Evolutionary conservation across 2,888 invertebrate genomes (phyloP).

Genomic region (Agrochola lychnidis): DNA sequence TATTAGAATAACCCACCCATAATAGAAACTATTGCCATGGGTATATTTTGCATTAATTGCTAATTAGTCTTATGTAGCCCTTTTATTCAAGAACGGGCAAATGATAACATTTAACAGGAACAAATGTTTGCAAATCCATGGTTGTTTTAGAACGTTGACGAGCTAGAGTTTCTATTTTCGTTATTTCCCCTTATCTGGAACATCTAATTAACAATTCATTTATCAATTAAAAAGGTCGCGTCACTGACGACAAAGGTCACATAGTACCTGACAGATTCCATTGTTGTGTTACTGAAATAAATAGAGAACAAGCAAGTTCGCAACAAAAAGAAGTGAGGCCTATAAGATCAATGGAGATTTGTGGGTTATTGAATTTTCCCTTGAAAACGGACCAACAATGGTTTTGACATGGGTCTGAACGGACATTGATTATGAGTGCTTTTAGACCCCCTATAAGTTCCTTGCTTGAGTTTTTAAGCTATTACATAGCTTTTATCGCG

Average conservation of each 20-base stretch:
- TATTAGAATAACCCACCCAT: background rate
- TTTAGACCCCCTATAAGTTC: conserved; percentile 51
- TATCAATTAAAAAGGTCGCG: conserved; percentile 36
- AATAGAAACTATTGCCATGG: too few relatives aligned
- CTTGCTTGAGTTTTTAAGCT: conserved; percentile 72
- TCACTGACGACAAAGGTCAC: conserved; percentile 36
- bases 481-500: too few relatives aligned
- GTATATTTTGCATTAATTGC: background rate
- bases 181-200: background rate
- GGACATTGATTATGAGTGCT: conserved; percentile 64
- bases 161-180: conserved; percentile 5
- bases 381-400: conserved; percentile 78
- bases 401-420: conserved; percentile 76
- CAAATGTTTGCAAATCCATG: background rate
- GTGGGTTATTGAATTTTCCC: conserved; percentile 79
- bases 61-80: background rate
- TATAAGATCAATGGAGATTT: conserved; percentile 78
- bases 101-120: background rate
- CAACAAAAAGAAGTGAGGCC: conserved; percentile 71
- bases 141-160: conserved; percentile 1
- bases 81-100: background rate
- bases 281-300: conserved; percentile 62
- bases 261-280: conserved; percentile 42
- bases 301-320: conserved; percentile 49
- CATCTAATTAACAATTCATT: conserved; percentile 42